Evolutionary conservation across 2,113 vertebrate species (phyloP), one percentile per base, ranked within the genome.

Genomic region (Seriola dumerili): DNA sequence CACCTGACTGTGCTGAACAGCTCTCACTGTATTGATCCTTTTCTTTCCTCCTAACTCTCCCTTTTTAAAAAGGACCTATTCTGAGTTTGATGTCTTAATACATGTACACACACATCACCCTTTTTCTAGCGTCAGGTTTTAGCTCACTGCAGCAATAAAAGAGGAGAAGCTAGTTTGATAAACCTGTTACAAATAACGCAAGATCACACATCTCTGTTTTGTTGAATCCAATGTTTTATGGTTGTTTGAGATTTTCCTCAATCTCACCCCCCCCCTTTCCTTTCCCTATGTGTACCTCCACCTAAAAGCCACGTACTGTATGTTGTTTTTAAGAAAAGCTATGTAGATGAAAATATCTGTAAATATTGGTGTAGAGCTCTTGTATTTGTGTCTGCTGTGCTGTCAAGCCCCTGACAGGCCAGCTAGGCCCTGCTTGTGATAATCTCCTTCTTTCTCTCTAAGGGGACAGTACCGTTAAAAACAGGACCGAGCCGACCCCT

Each of bases 401-500:
- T 78, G 85, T 89, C 85, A 34, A 83, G 78, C 72, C 73, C 81
- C 85, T 84, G 81, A 74, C 83, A 55, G 58, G 73, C 78, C 87
- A 71, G 81, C 80, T 85, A 48, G 81, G 77, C 72, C 73, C 80
- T 66, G 55, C 84, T 85, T 93, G 90, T 96, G 93, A 94, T 91
- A 80, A 95, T 93, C 80, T 94, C 88, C 92, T 95, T 95, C 88
- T 96, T 84, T 95, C 90, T 96, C 92, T 95, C 95, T 88, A 95
- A 95, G 95, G 95, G 94, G 95, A 96, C 94, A 94, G 93, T 95
- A 93, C 95, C 84, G 87, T 96, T 95, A 95, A 95, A 94, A 96
- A 95, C 95, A 95, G 94, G 95, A 95, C 92, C 79, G 95, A 96
- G 92, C 95, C 92, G 88, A 95, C 87, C 93, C 94, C 94, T 90